Percentiles rank a stretch among this genome's conserved stretches.
phyloP scores from a whole-genome alignment of 1,140 invertebrate species.

The Eupeodes corollae region DNA sequence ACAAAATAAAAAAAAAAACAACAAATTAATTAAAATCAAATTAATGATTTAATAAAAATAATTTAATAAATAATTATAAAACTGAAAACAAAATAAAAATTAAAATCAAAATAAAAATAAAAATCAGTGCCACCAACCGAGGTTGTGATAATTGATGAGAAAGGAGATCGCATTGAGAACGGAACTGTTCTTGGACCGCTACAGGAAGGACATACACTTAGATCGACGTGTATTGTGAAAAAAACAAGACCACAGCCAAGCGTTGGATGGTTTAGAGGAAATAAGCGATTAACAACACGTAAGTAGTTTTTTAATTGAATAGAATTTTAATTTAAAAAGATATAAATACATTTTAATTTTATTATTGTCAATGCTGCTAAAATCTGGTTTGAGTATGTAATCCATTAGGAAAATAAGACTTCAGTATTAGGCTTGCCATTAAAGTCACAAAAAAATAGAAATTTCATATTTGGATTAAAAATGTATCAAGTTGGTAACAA shows the following conservation, averaged over 20 bases:
- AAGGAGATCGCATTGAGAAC: constrained; percentile 31
- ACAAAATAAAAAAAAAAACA: constrained; percentile 5
- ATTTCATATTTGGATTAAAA: too few species aligned
- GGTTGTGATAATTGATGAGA: constrained; percentile 32
- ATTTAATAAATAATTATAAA: constrained; percentile 7
- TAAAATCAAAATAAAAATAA: constrained; percentile 6
- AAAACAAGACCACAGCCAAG: constrained; percentile 31
- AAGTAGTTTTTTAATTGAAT: constrained; percentile 14
- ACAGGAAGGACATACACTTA: constrained; percentile 29
- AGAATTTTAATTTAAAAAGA: background rate
- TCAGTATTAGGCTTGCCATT: too few species aligned
- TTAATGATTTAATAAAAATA: background rate
- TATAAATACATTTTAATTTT: background rate
- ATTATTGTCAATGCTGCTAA: too few species aligned
- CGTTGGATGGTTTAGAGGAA: constrained; percentile 31
- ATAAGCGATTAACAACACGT: constrained; percentile 29
- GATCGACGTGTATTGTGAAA: constrained; percentile 25
- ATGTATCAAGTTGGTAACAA: too few species aligned
- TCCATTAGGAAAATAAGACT: too few species aligned
- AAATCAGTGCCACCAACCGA: constrained; percentile 33
- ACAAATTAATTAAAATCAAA: background rate
- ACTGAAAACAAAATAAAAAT: constrained; percentile 18
- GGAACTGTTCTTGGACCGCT: constrained; percentile 30
- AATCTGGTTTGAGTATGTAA: too few species aligned
- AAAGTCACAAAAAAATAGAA: too few species aligned